Percentiles rank a stretch among this genome's conserved stretches.
These are phyloP conservation scores for Mystacides longicornis DNA, from an alignment of 2,888 invertebrate species.

Conservation along the genomic window DNA sequence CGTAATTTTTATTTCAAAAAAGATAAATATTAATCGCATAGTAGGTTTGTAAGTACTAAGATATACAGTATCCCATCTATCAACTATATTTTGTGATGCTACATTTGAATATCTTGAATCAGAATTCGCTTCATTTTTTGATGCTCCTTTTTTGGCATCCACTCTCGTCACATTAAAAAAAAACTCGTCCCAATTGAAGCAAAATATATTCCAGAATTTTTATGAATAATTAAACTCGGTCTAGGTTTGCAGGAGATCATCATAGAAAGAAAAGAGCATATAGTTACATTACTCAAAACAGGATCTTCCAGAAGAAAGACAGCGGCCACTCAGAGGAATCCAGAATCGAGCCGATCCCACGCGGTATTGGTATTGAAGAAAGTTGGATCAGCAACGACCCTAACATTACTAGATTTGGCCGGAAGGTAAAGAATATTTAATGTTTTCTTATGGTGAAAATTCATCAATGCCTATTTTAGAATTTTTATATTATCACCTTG, in stretches of 20 bases:
- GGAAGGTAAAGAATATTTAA: constrained; percentile 34
- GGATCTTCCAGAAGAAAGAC: constrained; percentile 58
- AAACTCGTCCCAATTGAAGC: not conserved
- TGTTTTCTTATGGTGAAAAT: not conserved
- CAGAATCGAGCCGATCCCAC: constrained; percentile 65
- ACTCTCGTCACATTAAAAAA: no score
- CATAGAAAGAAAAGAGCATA: constrained; percentile 48
- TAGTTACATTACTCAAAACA: constrained; percentile 51
- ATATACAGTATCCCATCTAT: no score
- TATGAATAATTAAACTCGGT: not conserved
- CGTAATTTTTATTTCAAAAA: no score
- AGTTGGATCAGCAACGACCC: constrained; percentile 44
- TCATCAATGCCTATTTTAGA: no score
- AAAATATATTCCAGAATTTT: not conserved
- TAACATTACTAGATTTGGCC: constrained; percentile 48
- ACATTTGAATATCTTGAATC: no score
- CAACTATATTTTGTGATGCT: no score
- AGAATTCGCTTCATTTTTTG: no score
- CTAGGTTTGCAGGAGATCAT: constrained; percentile 57
- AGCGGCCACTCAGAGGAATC: constrained; percentile 65
- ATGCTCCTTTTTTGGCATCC: no score
- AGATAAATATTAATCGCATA: no score
- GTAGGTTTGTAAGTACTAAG: no score
- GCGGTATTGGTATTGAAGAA: constrained; percentile 61
- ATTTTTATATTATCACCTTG: no score